Evolutionary conservation across 2,888 invertebrate species (phyloP), one percentile per base, ranked within the genome.

Genomic region (Rhyacophila evoluta): DNA sequence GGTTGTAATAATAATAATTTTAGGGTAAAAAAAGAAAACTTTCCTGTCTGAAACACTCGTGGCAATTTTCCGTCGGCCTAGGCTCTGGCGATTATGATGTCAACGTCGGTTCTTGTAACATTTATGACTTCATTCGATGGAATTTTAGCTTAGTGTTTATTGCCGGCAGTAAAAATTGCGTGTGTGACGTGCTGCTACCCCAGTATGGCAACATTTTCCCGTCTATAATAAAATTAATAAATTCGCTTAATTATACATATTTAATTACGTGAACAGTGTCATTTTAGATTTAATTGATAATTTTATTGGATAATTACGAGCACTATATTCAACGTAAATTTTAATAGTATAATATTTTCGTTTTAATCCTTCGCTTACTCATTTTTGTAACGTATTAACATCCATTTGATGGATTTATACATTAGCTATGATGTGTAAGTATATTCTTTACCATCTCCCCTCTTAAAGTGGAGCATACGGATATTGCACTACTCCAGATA

Each of bases 71-170:
- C 72, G 68, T 75, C 75, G 28, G 41, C 79, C 41, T 36, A 36
- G 15, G 37, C 70, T 73, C 76, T 38, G 70, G 39, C 72, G 72
- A 79, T 75, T 79, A 79, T 76, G 76, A 79, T 79, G 75, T 76
- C 76, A 76, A 72, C 19, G 79, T 72, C 73, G 75, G 72, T 72
- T 71, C 37, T 39, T 25, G 19, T 72, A 55, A 55, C 81, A 41
- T 77, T 81, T 81, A 81, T 81, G 72, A 72, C 79, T 81, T 69
- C 72, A 81, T 81, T 81, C 70, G 68, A 55, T 75, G 39, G 72
- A 25, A 33, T 71, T 70, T 39, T 19, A 36, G 25, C 36, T 74
- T 27, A 67, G 68, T 28, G 77, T 33, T 70, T 74, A 74, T 70
- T 70, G 68, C 77, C 72, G 69, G 41, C 55, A 76, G 70, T 81